These are phyloP conservation scores for Microtus montanus DNA, from an alignment of 2,113 vertebrate species.

Conservation along the genomic window DNA sequence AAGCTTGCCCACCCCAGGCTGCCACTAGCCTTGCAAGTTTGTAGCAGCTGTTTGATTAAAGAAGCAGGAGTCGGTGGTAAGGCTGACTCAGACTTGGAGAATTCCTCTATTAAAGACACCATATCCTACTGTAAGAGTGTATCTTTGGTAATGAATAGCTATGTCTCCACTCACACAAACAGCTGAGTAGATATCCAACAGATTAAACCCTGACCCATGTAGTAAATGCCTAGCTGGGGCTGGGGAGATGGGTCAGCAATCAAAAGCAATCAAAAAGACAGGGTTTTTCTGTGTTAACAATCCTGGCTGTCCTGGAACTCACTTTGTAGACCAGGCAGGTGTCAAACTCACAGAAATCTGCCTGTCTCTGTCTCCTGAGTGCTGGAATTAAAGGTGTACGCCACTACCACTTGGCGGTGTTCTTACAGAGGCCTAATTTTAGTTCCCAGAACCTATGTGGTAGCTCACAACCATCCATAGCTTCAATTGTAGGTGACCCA, in stretches of 20 bases:
- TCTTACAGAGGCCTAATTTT: not conserved
- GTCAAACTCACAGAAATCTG: too few species aligned
- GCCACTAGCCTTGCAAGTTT: not conserved
- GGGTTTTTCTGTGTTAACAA: too few species aligned
- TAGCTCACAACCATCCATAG: not conserved
- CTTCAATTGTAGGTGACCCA: not conserved
- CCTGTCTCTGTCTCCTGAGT: too few species aligned
- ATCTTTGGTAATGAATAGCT: not conserved
- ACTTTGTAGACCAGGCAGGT: too few species aligned
- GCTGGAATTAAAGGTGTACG: too few species aligned
- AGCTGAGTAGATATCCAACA: not conserved
- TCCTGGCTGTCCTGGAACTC: too few species aligned
- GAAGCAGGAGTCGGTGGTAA: not conserved
- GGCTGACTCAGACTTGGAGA: not conserved
- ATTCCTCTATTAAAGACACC: not conserved
- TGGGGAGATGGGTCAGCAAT: not conserved
- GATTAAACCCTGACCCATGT: not conserved
- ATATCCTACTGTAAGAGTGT: not conserved
- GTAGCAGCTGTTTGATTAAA: not conserved
- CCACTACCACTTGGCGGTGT: not conserved
- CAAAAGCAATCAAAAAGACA: not conserved
- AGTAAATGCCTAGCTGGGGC: not conserved
- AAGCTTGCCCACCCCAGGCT: not conserved
- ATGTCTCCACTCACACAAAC: not conserved
- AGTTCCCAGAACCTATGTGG: not conserved